Conservation (phyloP, 2,888 invertebrate species). For the Stenichneumon culpator region DNA sequence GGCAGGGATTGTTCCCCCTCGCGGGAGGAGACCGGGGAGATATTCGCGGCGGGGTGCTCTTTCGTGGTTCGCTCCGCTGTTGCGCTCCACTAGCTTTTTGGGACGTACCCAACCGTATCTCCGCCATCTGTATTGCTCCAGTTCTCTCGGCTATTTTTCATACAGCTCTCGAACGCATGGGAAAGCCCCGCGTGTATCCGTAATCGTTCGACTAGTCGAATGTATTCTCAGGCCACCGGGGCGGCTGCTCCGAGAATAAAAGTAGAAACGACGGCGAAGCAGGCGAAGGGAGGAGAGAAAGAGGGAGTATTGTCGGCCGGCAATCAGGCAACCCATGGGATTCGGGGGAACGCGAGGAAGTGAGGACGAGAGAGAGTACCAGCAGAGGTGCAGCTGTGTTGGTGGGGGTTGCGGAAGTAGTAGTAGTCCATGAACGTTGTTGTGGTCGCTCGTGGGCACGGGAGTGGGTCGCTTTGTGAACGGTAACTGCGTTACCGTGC, state of each 20-base stretch:
- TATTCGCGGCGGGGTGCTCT: slow-evolving; percentile 56
- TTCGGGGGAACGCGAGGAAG: slow-evolving; percentile 52
- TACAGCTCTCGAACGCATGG: slow-evolving; percentile 32
- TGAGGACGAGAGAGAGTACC: slow-evolving; percentile 11
- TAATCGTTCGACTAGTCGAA: slow-evolving; percentile 56
- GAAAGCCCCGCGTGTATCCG: slow-evolving; percentile 32
- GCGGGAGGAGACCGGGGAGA: slow-evolving; percentile 48
- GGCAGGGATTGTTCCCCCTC: slow-evolving; percentile 80
- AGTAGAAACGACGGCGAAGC: slow-evolving; percentile 65
- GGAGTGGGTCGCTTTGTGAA: slow-evolving; percentile 79
- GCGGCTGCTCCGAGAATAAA: slow-evolving; percentile 59
- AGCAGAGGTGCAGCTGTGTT: background rate
- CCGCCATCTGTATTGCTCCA: slow-evolving; percentile 26
- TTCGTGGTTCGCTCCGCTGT: slow-evolving; percentile 15
- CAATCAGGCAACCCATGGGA: slow-evolving; percentile 69
- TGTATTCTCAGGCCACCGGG: slow-evolving; percentile 43
- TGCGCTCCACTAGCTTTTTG: background rate
- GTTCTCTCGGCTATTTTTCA: slow-evolving; percentile 7
- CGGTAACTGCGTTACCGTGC: slow-evolving; percentile 84
- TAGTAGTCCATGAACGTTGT: slow-evolving; percentile 70
- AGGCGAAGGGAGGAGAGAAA: slow-evolving; percentile 18
- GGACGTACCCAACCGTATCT: slow-evolving; percentile 25
- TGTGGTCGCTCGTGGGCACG: slow-evolving; percentile 70
- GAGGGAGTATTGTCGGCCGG: slow-evolving; percentile 65
- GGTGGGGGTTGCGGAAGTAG: slow-evolving; percentile 2